Evolutionary conservation across 2,797 vertebrate genomes (phyloP).

Genomic region (Sarcoramphus papa): DNA sequence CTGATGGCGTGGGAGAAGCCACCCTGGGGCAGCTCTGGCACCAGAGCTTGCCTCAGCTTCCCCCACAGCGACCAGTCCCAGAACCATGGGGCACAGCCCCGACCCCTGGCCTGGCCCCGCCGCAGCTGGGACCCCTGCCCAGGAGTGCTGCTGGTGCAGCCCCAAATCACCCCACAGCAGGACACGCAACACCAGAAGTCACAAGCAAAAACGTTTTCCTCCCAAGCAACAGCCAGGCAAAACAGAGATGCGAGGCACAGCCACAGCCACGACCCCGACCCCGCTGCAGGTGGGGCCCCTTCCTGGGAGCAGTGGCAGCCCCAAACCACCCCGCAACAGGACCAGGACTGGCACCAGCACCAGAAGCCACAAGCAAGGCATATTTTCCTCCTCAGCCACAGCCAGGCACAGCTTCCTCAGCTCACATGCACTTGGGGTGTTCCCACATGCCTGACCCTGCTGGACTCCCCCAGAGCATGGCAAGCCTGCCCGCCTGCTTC

Average conservation of each 20-base stretch:
- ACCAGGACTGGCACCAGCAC: background rate
- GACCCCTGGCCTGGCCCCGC: background rate
- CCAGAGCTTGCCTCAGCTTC: background rate
- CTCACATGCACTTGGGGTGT: background rate
- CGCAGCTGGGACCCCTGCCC: background rate
- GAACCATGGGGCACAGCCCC: background rate
- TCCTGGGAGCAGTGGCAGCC: background rate
- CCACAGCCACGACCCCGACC: background rate
- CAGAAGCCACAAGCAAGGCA: background rate
- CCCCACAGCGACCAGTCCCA: background rate
- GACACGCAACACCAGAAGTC: background rate
- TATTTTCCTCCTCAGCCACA: background rate
- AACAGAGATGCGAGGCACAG: background rate
- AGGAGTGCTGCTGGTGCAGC: background rate
- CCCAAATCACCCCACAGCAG: background rate
- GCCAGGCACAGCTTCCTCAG: background rate
- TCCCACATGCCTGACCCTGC: background rate
- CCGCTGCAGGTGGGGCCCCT: background rate
- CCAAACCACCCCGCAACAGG: background rate
- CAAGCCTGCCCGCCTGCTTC: no score
- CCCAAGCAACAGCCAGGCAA: background rate
- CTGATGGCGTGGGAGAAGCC: background rate
- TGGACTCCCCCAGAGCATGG: accelerated
- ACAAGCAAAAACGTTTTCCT: background rate
- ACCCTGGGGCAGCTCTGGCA: background rate